A percentile compares a stretch with the other conserved stretches of the same genome.
Conservation (phyloP, 2,797 vertebrate genomes). For the Fistularia tabacaria region DNA sequence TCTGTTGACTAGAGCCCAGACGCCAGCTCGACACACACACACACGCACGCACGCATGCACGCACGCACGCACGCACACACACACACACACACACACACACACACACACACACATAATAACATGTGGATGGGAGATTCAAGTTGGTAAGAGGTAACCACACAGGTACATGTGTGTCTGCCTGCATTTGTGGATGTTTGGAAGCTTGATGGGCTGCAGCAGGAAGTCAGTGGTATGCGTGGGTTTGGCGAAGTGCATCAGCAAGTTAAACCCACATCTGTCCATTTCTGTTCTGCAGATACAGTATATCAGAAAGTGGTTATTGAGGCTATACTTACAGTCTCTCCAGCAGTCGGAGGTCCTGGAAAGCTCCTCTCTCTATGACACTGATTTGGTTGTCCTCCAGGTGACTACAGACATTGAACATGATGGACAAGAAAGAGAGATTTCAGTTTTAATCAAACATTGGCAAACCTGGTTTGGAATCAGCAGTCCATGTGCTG, state of each 20-base stretch:
- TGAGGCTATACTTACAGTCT: slow-evolving; percentile 84
- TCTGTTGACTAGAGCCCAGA: no score
- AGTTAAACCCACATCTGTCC: no score
- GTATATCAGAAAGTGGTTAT: background rate
- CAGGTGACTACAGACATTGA: slow-evolving; percentile 79
- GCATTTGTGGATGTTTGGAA: background rate
- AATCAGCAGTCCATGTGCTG: no score
- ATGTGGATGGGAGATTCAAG: background rate
- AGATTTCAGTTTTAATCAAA: slow-evolving; percentile 11
- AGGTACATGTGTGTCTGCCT: slow-evolving; percentile 4
- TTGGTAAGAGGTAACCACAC: slow-evolving; percentile 13
- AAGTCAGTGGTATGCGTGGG: background rate
- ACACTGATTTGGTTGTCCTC: slow-evolving; percentile 97
- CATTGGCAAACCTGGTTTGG: background rate
- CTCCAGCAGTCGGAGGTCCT: slow-evolving; percentile 96
- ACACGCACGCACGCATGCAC: no score
- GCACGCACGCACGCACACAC: no score
- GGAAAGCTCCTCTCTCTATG: slow-evolving; percentile 95
- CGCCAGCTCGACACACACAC: no score
- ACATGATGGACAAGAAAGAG: slow-evolving; percentile 13
- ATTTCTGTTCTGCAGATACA: no score
- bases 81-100: slow-evolving; percentile 39
- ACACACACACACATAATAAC: no score
- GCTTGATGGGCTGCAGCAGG: no score
- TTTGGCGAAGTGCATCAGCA: background rate